These are phyloP conservation scores for Chloroceryle inda DNA, from an alignment of 2,797 vertebrate species.

Conservation along the genomic window DNA sequence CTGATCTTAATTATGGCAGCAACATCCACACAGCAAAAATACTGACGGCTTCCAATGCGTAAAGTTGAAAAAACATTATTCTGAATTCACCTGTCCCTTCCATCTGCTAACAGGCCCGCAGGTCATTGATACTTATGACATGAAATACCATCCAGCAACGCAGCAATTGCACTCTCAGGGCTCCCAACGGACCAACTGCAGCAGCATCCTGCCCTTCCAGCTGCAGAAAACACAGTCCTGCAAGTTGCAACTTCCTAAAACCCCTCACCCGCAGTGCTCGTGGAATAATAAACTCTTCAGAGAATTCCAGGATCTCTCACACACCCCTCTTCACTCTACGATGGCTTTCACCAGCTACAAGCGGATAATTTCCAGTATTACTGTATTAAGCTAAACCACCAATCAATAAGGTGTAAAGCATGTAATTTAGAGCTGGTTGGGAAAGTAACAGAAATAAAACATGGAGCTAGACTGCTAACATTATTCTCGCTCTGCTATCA, in stretches of 20 bases:
- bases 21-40: not conserved
- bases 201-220: fast-evolving
- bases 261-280: not conserved
- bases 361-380: slow-evolving; percentile 24
- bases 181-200: not conserved
- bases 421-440: not conserved
- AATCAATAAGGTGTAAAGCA: slow-evolving; percentile 11
- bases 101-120: not conserved
- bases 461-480: not conserved
- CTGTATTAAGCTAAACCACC: slow-evolving; percentile 7
- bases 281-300: not conserved
- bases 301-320: not conserved
- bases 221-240: not conserved
- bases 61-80: not conserved
- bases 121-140: not conserved
- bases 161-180: not conserved
- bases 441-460: not conserved
- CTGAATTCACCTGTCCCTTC: not conserved
- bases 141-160: not conserved
- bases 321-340: not conserved
- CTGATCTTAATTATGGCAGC: not conserved
- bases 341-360: not conserved
- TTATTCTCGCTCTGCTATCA: not conserved
- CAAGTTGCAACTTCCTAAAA: not conserved
- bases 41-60: not conserved